Conservation (phyloP, 2,113 vertebrate species). For the Vulpes ferrilata region DNA sequence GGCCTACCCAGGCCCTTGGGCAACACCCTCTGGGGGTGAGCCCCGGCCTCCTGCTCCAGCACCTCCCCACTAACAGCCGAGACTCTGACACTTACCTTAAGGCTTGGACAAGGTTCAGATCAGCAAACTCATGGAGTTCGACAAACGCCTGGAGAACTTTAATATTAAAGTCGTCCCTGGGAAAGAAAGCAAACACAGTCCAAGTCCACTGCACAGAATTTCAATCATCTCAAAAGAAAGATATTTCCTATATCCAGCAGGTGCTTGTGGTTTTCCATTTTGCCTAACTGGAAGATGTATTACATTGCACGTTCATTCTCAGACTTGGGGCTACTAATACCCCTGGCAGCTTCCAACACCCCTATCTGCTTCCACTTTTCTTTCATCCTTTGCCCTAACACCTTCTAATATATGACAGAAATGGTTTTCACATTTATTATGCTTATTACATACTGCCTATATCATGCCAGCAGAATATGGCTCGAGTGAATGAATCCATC, state of each 20-base stretch:
- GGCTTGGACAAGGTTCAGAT: slow-evolving; percentile 98
- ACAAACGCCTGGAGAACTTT: slow-evolving; percentile 99
- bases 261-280: neutral
- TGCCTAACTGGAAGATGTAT: neutral
- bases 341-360: neutral
- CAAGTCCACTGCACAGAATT: neutral
- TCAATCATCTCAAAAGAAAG: neutral
- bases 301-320: fast-evolving
- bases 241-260: fast-evolving
- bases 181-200: neutral
- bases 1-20: neutral
- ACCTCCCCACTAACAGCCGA: neutral
- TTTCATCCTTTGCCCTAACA: neutral
- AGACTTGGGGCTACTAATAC: no score
- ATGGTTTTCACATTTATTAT: neutral
- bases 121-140: slow-evolving; percentile 99
- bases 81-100: slow-evolving; percentile 89
- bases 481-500: fast-evolving
- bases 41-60: neutral
- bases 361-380: neutral
- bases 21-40: neutral
- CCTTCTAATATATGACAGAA: neutral
- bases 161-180: slow-evolving; percentile 98
- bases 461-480: no score
- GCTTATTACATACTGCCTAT: no score